Base-by-base conservation (phyloP, 2,113 vertebrate genomes). In the Oreochromis aureus region DNA sequence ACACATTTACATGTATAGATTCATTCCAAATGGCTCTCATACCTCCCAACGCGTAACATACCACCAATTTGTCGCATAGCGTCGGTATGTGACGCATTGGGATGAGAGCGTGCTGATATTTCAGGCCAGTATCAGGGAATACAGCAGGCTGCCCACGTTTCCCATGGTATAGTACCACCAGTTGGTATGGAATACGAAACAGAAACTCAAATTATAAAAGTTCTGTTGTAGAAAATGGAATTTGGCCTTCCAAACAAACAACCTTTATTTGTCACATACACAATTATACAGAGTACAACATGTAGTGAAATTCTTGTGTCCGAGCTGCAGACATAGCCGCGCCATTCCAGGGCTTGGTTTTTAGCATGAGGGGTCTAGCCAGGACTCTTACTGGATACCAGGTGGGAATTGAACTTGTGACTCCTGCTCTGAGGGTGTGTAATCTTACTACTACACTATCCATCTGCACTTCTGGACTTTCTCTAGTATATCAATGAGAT, bases 1-100 rank as follows among this genome's bases (percentile, higher is more conserved):
- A 58, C 55, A 27, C 55, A 58, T 58, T 58, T 58, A 58, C 15
- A 58, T 27, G 55, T 8, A 5, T 5, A 1, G 55, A 58, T 58
- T 27, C 4, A 58, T 58, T 58, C 24, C 24, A 58, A 58, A 58
- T 0, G 4, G 24, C 56, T 59, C 58, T 59, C 58, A 59, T 32
- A 59, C 27, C 15, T 6, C 0, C 15, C 5, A 59, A 59, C 58
- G 0, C 1, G 5, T 32, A 10, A 59, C 58, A 32, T 18, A 6
- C 0, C 1, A 1, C 8, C 0, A 1, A 59, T 10, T 32, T 61
- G 58, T 59, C 55, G 13, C 55, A 56, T 7, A 13, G 55, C 6
- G 6, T 56, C 2, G 6, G 55, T 27, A 56, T 56, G 54, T 27
- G 27, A 27, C 4, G 27, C 27, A 27, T 56, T 55, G n/a, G 11